Evolutionary conservation across 2,113 vertebrate species (phyloP), one percentile per base, ranked within the genome.

Genomic region (Pituophis catenifer): DNA sequence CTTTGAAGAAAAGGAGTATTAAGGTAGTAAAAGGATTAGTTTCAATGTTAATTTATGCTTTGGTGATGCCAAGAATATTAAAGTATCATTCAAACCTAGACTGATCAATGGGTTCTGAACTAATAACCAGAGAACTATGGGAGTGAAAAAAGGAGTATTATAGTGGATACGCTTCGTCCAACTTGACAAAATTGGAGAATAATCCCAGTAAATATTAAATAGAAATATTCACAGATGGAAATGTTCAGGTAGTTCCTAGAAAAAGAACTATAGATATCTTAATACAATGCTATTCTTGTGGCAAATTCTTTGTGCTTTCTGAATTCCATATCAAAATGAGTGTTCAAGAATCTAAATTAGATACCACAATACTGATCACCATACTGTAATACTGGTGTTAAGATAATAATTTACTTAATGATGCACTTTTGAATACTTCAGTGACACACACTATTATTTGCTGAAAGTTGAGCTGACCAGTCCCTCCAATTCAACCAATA

Each of bases 21-120:
- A 93, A 94, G 92, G 87, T 93, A 93, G 94, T 93, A 96, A 94
- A 96, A 89, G 91, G 94, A 97, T 96, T 96, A 90, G 70, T 95
- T 97, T 96, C 93, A 23, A 48, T 91, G 89, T 96, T 95, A 93
- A 94, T 97, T 96, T 96, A 95, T 95, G 92, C 86, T 94, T 96
- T 96, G 95, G 94, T 94, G 94, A 65, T 87, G 87, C 58, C 95
- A 93, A 95, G 3, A 2, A 87, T 33, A 48, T 95, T 95, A 89
- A 90, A 95, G 96, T 94, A 95, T 94, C 95, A 93, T 94, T 93
- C 95, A 94, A 95, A 97, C 95, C 95, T 94, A 86, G 81, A 93
- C 87, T 52, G 93, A 12, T 90, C 93, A 95, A 81, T 93, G 93
- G 94, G 92, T 93, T 92, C 88, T 95, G 93, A 97, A 92, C 86